Percentiles rank a stretch among this genome's conserved stretches.
Evolutionary conservation across 2,113 vertebrate species (phyloP).

Genomic region (Heptranchias perlo): DNA sequence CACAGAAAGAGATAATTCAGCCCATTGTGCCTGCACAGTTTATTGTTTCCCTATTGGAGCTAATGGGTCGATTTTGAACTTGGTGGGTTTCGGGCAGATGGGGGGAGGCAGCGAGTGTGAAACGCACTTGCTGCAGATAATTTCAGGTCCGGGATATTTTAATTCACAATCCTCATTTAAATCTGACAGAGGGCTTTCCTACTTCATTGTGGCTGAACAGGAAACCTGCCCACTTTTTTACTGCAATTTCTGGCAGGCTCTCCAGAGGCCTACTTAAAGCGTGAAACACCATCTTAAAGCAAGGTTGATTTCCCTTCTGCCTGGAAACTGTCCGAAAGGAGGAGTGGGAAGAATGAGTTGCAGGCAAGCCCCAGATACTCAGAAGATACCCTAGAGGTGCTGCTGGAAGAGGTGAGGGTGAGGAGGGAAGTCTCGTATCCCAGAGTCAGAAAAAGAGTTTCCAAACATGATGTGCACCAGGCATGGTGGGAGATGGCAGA

Average conservation of each 20-base stretch:
- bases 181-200: no score
- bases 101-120: not conserved
- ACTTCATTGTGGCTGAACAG: not conserved
- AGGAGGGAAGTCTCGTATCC: no score
- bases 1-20: not conserved
- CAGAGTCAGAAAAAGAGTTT: no score
- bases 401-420: no score
- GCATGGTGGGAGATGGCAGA: no score
- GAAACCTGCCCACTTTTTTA: not conserved
- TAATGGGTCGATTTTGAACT: not conserved
- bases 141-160: no score
- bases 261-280: not conserved
- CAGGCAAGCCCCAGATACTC: no score
- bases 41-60: not conserved
- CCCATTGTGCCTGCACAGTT: not conserved
- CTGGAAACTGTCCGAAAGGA: not conserved
- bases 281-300: not conserved
- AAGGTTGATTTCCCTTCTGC: not conserved
- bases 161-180: no score
- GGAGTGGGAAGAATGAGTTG: not conserved
- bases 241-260: no score
- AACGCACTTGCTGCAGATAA: not conserved
- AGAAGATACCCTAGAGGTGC: no score
- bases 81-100: not conserved
- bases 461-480: no score